Evolutionary conservation across 2,113 vertebrate species (phyloP), one percentile per base, ranked within the genome.

Genomic region (Sturnira hondurensis): DNA sequence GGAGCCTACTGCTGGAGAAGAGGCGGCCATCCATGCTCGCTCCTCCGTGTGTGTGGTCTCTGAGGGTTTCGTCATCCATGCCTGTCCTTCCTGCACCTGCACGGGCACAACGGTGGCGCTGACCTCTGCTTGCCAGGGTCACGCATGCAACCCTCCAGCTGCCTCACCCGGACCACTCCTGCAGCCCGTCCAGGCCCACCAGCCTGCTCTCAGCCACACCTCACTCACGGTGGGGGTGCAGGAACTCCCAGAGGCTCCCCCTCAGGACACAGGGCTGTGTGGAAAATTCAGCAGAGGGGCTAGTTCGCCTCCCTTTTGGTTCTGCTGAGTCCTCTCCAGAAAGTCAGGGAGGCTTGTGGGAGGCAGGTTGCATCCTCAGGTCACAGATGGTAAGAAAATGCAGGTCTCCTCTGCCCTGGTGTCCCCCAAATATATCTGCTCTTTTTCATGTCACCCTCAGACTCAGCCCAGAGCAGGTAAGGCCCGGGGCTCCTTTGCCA

Each of bases 401-500:
- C 8, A 7, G 47, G 16, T 76, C 6, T 3, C 28, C 20, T 31
- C 22, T 17, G 41, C 45, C 33, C 20, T 33, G 52, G 10, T n/a
- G 28, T 0, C 17, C 36, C 22, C 19, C 56, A 68, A 16, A 14
- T 36, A 4, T 26, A 22, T 36, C 58, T 5, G 31, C 50, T 54
- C 45, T 54, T 65, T 80, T 58, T 71, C 33, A 2, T 8, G 76
- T 43, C 4, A 19, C 68, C 58, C n/a, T 19, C 54, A 33, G 9
- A 15, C 88, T 89, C 45, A 14, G 38, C 54, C 65, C 16, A 43
- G 16, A 31, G 54, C 36, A 36, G 61, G 52, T 5, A 36, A 24
- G 4, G 20, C 10, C 4, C 1, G 11, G 3, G 22, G 22, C 14
- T 5, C 11, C 14, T 36, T 36, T 26, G 28, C 0, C 5, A 38